These are phyloP conservation scores for Oncorhynchus clarkii DNA, from an alignment of 2,113 vertebrate species.

Conservation along the genomic window DNA sequence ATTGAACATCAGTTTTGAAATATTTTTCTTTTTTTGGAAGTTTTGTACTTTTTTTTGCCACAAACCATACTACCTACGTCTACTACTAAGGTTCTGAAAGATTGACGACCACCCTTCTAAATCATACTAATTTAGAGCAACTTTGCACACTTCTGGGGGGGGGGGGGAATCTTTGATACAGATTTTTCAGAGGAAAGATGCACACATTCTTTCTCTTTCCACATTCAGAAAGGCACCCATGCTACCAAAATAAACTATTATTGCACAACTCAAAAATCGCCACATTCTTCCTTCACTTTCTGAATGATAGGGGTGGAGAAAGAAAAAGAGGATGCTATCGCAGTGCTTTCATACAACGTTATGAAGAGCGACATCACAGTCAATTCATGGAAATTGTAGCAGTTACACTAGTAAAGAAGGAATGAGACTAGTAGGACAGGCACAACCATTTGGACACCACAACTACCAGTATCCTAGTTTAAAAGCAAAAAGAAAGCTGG, in stretches of 20 bases:
- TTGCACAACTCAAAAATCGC: conserved; percentile 25
- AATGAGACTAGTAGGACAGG: conserved; percentile 85
- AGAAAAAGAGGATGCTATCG: conserved; percentile 57
- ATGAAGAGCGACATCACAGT: conserved; percentile 67
- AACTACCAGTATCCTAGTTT: conserved; percentile 82
- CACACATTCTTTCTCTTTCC: conserved; percentile 77
- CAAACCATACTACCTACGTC: conserved; percentile 73
- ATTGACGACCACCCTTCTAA: conserved; percentile 74
- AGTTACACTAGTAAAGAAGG: conserved; percentile 77
- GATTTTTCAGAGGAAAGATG: conserved; percentile 67
- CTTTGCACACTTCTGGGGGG: conserved; percentile 73
- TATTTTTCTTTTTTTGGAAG: conserved; percentile 7
- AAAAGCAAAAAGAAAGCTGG: conserved; percentile 77
- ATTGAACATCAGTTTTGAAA: conserved; percentile 37
- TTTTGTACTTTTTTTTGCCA: conserved; percentile 54
- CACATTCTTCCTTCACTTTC: conserved; percentile 47
- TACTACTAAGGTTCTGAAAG: conserved; percentile 59
- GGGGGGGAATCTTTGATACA: conserved; percentile 19
- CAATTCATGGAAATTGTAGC: conserved; percentile 67
- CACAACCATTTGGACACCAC: conserved; percentile 90
- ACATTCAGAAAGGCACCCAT: conserved; percentile 81
- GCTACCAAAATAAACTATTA: conserved; percentile 63
- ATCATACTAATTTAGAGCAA: conserved; percentile 80
- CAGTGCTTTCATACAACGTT: conserved; percentile 67
- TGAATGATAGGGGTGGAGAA: conserved; percentile 73